Evolutionary conservation across 2,888 invertebrate species (phyloP), one percentile per base, ranked within the genome.

Genomic region (Drosophila sordidula): DNA sequence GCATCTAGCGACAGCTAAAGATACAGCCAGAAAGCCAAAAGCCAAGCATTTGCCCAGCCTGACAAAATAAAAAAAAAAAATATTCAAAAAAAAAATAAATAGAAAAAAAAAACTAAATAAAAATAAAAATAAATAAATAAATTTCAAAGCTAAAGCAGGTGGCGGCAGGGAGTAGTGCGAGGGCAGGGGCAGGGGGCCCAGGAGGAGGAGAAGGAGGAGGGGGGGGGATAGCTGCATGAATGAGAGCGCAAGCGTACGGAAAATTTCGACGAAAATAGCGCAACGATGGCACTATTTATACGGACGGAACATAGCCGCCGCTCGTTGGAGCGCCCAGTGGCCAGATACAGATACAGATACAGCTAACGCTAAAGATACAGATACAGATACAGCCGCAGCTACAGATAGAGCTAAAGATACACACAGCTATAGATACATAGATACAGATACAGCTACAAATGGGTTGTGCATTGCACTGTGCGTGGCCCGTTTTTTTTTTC

Each of bases 191-290:
- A 39, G 50, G 22, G 14, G 51, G 12, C 9, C 32, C 1, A 29
- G 11, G n/a, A n/a, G n/a, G n/a, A n/a, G n/a, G n/a, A n/a, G n/a
- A n/a, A n/a, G n/a, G n/a, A n/a, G n/a, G n/a, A n/a, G n/a, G n/a
- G n/a, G 46, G 18, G n/a, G 18, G 51, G 55, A 46, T 49, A 51
- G 70, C 36, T 74, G 81, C 85, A 85, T 81, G 80, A 76, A 73
- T 87, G 76, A 84, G 89, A 87, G 84, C 89, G 89, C 87, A 75
- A 88, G 76, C 71, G 70, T 83, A 89, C 82, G 81, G 80, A 85
- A 86, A 80, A 78, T 78, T 75, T 82, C 75, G 76, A 89, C 84
- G 52, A 90, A 90, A 90, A 90, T 90, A 90, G 91, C 87, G 80
- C 80, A 80, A 65, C 87, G 81, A 70, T 77, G 78, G 77, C 88